Conservation (phyloP, 2,797 vertebrate genomes). For the Esox masquinongy region DNA sequence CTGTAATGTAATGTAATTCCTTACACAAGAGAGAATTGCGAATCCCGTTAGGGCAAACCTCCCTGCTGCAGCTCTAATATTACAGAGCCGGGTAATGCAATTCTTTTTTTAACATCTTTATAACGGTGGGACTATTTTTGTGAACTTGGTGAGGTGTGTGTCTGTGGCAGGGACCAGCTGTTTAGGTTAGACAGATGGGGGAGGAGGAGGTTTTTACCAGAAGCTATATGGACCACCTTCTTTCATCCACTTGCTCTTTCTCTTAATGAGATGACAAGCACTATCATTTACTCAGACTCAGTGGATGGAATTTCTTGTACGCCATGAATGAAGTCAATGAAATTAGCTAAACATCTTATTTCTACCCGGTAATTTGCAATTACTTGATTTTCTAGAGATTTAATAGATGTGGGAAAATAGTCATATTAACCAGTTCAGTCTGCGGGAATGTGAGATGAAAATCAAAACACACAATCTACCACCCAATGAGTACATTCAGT, state of each 20-base stretch:
- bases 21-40: neutral
- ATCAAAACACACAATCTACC: neutral
- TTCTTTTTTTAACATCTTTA: neutral
- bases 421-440: neutral
- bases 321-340: neutral
- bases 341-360: neutral
- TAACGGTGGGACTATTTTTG: neutral
- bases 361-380: neutral
- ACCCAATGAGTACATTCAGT: neutral
- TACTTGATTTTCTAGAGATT: neutral
- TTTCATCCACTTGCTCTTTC: neutral
- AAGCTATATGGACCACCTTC: neutral
- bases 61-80: neutral
- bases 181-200: neutral
- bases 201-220: neutral
- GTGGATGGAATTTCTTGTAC: neutral
- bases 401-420: neutral
- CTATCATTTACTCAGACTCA: neutral
- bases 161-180: neutral
- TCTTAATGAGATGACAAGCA: neutral
- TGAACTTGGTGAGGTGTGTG: conserved; percentile 1
- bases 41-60: neutral
- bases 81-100: neutral
- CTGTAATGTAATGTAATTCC: neutral
- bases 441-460: neutral